These are phyloP conservation scores for Ciona savignyi DNA, from an alignment of 23 tunicate species.

Conservation along the genomic window DNA sequence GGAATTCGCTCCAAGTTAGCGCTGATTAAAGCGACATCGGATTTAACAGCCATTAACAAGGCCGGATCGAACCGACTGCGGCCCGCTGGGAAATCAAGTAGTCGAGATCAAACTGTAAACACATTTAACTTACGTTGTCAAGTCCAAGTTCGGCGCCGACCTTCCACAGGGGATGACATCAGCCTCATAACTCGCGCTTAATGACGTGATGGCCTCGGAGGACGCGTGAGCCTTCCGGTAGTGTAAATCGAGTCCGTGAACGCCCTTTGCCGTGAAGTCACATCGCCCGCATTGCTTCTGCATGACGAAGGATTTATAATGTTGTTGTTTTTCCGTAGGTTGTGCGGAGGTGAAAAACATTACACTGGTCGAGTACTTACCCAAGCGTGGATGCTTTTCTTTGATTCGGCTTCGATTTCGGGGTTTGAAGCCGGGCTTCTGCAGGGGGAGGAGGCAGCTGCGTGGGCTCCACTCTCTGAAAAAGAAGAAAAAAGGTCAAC, in stretches of 20 bases:
- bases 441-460: conserved; percentile 20
- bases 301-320: background rate
- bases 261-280: conserved; percentile 75
- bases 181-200: conserved; percentile 6
- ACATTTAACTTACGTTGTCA: background rate
- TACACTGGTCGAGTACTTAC: conserved; percentile 49
- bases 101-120: background rate
- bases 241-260: conserved; percentile 75
- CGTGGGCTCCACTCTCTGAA: background rate
- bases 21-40: background rate
- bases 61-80: background rate
- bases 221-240: conserved; percentile 57
- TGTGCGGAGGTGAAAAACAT: too few species aligned
- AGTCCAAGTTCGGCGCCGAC: conserved; percentile 29
- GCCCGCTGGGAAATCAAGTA: background rate
- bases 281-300: conserved; percentile 70
- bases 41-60: background rate
- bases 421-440: conserved; percentile 21
- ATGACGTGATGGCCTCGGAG: conserved; percentile 27
- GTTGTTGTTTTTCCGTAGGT: background rate
- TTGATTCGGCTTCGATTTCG: conserved; percentile 25
- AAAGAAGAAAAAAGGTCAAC: background rate
- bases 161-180: conserved; percentile 9
- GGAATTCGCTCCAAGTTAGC: background rate
- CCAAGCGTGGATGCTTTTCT: conserved; percentile 66